These are phyloP conservation scores for Linyphia triangularis DNA, from an alignment of 2,888 invertebrate species.

Conservation along the genomic window DNA sequence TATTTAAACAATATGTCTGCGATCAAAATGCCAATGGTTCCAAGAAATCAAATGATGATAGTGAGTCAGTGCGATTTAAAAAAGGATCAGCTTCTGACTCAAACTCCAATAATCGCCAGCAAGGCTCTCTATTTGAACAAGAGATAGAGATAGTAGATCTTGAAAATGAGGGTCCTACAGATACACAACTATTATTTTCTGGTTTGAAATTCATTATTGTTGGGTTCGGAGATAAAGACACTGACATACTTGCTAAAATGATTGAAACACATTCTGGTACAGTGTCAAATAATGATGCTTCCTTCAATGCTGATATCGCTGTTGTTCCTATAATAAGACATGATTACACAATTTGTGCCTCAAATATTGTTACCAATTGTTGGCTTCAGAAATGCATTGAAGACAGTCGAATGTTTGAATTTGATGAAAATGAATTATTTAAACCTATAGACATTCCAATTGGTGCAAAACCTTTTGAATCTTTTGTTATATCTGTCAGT, in stretches of 20 bases:
- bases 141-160: conserved; percentile 13
- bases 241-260: conserved; percentile 78
- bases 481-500: conserved; percentile 89
- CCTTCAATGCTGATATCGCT: conserved; percentile 84
- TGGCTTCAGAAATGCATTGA: conserved; percentile 83
- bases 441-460: conserved; percentile 80
- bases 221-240: conserved; percentile 79
- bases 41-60: not conserved
- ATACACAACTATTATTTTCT: conserved; percentile 77
- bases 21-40: not conserved
- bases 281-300: conserved; percentile 80
- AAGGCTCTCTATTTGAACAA: not conserved
- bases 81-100: not conserved
- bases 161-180: conserved; percentile 74
- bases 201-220: conserved; percentile 79
- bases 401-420: conserved; percentile 77
- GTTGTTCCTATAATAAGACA: conserved; percentile 83
- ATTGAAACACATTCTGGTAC: conserved; percentile 82
- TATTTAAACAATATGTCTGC: conserved; percentile 79
- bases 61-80: not conserved
- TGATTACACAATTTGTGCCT: conserved; percentile 81
- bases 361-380: conserved; percentile 85
- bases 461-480: conserved; percentile 82
- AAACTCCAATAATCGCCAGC: not conserved
- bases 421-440: conserved; percentile 78